A percentile compares a stretch with the other conserved stretches of the same genome.
phyloP scores from a whole-genome alignment of 2,797 vertebrate genomes.

The Meda fulgida region DNA sequence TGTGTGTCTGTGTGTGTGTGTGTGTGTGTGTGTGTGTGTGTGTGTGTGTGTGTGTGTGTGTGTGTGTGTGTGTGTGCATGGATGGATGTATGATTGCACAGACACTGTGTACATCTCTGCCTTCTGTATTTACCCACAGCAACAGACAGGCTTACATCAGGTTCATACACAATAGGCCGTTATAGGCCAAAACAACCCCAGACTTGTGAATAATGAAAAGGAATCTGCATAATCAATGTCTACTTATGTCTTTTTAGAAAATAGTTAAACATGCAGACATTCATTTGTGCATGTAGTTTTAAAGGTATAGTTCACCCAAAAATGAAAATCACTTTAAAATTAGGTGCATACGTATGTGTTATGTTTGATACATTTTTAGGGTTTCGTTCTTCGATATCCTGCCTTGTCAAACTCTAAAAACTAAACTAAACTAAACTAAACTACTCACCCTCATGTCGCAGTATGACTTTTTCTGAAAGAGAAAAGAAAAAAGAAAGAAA shows the following conservation, averaged over 20 bases:
- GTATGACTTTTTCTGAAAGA: neutral
- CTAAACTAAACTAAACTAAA: no score
- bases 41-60: neutral
- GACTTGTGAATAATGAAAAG: constrained; percentile 44
- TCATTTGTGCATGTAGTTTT: neutral
- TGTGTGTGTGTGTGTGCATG: constrained; percentile 14
- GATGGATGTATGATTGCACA: constrained; percentile 15
- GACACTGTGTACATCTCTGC: constrained; percentile 39
- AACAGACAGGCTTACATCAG: constrained; percentile 41
- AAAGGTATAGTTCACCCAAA: neutral
- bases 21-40: no score
- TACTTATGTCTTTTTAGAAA: neutral
- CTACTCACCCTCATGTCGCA: neutral
- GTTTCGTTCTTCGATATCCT: no score
- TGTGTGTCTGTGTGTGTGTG: no score
- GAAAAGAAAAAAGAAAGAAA: neutral
- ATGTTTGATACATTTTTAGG: no score
- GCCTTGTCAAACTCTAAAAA: no score
- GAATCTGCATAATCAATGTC: constrained; percentile 43
- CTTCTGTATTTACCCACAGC: constrained; percentile 47
- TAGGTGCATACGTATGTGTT: no score
- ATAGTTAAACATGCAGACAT: neutral
- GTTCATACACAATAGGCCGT: constrained; percentile 31
- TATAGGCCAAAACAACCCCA: constrained; percentile 25
- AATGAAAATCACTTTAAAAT: no score